phyloP scores from a whole-genome alignment of 2,113 vertebrate genomes.

The Galeopterus variegatus region DNA sequence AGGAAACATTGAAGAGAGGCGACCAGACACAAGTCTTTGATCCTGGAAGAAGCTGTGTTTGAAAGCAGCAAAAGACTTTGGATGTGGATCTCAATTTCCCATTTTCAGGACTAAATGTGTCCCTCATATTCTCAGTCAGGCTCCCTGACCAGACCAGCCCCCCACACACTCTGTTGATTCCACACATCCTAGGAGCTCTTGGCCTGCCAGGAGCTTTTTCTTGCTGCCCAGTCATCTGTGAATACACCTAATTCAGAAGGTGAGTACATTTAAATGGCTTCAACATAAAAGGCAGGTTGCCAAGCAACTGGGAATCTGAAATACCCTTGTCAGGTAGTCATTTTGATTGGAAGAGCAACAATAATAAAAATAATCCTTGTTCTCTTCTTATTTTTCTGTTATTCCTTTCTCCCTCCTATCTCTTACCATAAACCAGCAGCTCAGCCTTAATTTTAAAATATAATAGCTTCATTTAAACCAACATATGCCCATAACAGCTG shows the following conservation, averaged over 20 bases:
- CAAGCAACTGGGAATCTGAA: slow-evolving; percentile 87
- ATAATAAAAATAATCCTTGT: not conserved
- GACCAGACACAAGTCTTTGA: not conserved
- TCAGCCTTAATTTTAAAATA: not conserved
- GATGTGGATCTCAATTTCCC: not conserved
- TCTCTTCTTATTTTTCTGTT: not conserved
- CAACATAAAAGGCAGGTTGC: slow-evolving; percentile 87
- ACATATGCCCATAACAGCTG: rapidly evolving
- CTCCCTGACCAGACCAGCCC: not conserved
- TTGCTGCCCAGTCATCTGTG: slow-evolving; percentile 77
- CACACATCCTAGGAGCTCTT: not conserved
- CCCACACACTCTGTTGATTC: not conserved
- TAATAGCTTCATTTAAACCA: not conserved
- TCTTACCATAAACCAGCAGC: not conserved
- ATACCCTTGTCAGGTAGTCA: slow-evolving; percentile 65
- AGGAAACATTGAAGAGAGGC: not conserved
- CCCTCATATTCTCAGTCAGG: not conserved
- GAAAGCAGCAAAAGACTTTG: not conserved
- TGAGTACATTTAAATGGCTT: slow-evolving; percentile 85
- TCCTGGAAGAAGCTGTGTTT: rapidly evolving
- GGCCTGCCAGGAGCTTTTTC: slow-evolving; percentile 64
- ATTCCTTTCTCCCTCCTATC: slow-evolving; percentile 13
- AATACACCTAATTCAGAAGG: slow-evolving; percentile 85
- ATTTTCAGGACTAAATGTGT: not conserved
- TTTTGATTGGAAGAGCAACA: slow-evolving; percentile 43